phyloP scores from a whole-genome alignment of 1,140 invertebrate genomes.

The Rhysida immarginata region DNA sequence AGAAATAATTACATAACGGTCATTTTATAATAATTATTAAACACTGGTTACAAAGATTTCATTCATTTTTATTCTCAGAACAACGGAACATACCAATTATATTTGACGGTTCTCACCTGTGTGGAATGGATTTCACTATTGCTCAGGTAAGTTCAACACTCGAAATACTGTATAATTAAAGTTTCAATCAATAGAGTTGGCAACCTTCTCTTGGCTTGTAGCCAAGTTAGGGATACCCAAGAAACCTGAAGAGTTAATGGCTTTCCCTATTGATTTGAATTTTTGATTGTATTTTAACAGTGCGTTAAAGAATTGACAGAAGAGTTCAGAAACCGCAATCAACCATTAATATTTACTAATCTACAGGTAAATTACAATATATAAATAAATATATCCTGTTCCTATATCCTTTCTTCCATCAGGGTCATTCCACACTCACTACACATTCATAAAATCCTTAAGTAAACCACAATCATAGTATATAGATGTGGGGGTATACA shows the following conservation, averaged over 20 bases:
- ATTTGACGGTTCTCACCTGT: constrained; percentile 4
- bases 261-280: not conserved
- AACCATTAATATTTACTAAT: not conserved
- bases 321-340: constrained; percentile 3
- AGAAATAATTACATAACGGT: not conserved
- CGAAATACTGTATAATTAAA: not conserved
- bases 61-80: not conserved
- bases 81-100: not conserved
- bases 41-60: not conserved
- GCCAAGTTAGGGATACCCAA: not conserved
- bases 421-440: no score
- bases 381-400: not conserved
- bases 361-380: constrained; percentile 1
- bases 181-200: not conserved
- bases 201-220: not conserved
- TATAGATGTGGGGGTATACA: no score
- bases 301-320: constrained; percentile 5
- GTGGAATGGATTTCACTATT: constrained; percentile 7
- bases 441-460: no score
- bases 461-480: no score
- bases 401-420: no score
- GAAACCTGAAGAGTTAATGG: not conserved
- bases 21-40: not conserved
- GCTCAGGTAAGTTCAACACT: not conserved
- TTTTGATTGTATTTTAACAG: not conserved